These are phyloP conservation scores for Dinocampus coccinellae DNA, from an alignment of 2,888 invertebrate species.

Conservation along the genomic window DNA sequence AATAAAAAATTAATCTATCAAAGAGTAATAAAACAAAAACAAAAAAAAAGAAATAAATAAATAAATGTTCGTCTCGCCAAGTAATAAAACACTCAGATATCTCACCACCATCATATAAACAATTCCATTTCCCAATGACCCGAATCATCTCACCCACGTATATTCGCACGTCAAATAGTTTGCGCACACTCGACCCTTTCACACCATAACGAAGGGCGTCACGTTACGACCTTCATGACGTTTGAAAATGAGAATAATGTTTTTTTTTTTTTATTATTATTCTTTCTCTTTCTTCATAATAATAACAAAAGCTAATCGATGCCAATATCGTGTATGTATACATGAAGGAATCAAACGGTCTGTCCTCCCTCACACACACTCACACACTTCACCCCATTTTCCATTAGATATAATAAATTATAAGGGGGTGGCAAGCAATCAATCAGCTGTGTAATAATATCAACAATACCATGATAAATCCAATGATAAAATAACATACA, in stretches of 20 bases:
- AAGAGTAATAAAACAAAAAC: neutral
- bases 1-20: neutral
- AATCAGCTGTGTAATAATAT: neutral
- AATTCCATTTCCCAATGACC: neutral
- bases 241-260: neutral
- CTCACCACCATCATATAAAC: neutral
- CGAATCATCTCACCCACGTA: neutral
- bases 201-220: neutral
- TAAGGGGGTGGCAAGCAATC: neutral
- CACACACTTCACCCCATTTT: neutral
- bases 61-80: neutral
- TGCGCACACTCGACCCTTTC: conserved; percentile 4
- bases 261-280: neutral
- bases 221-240: neutral
- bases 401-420: neutral
- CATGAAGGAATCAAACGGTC: too few relatives aligned
- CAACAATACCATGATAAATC: neutral
- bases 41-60: neutral
- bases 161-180: neutral
- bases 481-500: neutral
- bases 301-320: neutral
- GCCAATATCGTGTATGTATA: neutral
- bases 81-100: neutral
- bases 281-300: neutral
- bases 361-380: too few relatives aligned